Conservation (phyloP, 2,888 invertebrate species). For the Hypena proboscidalis region DNA sequence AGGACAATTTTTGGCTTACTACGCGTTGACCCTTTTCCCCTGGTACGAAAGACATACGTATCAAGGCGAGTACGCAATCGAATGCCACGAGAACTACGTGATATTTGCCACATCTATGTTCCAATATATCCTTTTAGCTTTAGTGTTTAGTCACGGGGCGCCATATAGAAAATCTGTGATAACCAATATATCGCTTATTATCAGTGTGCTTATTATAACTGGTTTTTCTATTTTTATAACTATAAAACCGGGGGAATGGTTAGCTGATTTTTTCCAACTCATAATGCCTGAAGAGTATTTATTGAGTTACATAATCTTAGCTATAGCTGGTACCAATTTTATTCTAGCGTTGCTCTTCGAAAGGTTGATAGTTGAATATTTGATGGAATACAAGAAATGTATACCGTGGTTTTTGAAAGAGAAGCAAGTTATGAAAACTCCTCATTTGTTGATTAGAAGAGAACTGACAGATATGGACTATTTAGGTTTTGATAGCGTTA, state of each 20-base stretch:
- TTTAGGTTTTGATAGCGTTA: constrained; percentile 60
- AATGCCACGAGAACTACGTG: constrained; percentile 94
- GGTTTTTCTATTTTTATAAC: constrained; percentile 89
- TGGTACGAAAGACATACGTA: constrained; percentile 84
- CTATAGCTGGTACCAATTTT: constrained; percentile 73
- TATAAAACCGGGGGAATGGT: constrained; percentile 87
- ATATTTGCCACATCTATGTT: constrained; percentile 94
- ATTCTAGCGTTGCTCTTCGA: constrained; percentile 73
- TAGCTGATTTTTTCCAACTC: constrained; percentile 87
- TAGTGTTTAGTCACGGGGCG: constrained; percentile 95
- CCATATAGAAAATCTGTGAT: constrained; percentile 94
- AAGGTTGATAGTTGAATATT: constrained; percentile 68
- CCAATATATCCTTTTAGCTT: constrained; percentile 95
- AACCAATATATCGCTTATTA: constrained; percentile 91
- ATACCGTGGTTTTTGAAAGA: constrained; percentile 73
- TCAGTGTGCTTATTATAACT: constrained; percentile 88
- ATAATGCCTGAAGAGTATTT: constrained; percentile 86
- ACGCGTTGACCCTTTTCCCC: constrained; percentile 86
- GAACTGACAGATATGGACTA: constrained; percentile 72
- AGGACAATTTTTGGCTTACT: constrained; percentile 88
- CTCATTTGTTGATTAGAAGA: constrained; percentile 67
- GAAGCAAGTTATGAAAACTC: constrained; percentile 67
- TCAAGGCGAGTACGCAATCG: constrained; percentile 84
- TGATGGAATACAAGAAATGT: constrained; percentile 70
- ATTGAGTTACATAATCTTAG: constrained; percentile 85